Conservation (phyloP, 2,888 invertebrate genomes). For the Mesorhabditis sp. region DNA sequence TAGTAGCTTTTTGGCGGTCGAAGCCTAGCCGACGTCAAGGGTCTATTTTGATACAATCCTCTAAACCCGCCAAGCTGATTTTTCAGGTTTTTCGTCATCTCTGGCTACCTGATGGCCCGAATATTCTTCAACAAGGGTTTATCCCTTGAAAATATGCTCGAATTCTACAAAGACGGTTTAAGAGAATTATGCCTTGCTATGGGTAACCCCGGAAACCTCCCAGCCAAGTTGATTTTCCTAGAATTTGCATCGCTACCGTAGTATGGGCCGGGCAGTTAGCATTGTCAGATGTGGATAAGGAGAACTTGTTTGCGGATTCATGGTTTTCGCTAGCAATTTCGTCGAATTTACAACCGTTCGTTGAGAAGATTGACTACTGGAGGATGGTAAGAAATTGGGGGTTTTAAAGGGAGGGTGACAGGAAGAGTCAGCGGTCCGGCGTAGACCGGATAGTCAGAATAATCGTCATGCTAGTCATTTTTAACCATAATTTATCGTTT, state of each 20-base stretch:
- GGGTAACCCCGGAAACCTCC: background rate
- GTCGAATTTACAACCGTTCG: background rate
- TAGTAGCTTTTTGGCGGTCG: too few species aligned
- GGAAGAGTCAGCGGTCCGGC: too few species aligned
- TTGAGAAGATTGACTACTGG: background rate
- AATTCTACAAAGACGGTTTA: conserved; percentile 1
- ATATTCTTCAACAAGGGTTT: background rate
- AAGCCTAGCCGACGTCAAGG: background rate
- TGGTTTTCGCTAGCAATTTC: background rate
- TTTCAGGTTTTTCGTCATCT: conserved; percentile 4
- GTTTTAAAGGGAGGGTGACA: too few species aligned
- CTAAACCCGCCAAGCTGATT: background rate
- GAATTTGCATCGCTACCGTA: background rate
- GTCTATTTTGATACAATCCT: background rate
- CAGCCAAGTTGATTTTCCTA: background rate
- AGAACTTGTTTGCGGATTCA: background rate
- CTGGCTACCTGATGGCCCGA: background rate
- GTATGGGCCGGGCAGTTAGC: background rate
- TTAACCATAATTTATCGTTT: too few species aligned
- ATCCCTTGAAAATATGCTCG: background rate
- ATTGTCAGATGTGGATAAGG: conserved; percentile 1
- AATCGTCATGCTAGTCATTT: too few species aligned
- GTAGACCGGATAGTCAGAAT: too few species aligned
- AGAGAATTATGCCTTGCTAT: conserved; percentile 1
- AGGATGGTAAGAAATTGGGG: background rate